Percentiles rank a stretch among this genome's conserved stretches.
phyloP scores from a whole-genome alignment of 1,140 invertebrate species.

The Meloidogyne chitwoodi region DNA sequence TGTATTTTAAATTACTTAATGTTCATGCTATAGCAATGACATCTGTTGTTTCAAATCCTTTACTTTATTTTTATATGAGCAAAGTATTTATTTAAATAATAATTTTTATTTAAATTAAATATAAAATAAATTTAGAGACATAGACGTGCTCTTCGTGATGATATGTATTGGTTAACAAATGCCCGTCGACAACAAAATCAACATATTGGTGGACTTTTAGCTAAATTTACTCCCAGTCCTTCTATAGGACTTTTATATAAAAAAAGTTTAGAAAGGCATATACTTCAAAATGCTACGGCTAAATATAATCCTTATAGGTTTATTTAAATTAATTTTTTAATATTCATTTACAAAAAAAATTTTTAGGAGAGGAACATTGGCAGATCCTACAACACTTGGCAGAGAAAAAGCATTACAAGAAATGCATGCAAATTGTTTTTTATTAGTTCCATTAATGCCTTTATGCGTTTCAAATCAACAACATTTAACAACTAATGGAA shows the following conservation, averaged over 20 bases:
- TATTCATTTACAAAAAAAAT: neutral
- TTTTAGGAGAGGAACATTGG: slow-evolving; percentile 53
- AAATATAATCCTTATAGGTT: slow-evolving; percentile 51
- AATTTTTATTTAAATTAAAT: neutral
- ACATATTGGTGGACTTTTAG: slow-evolving; percentile 41
- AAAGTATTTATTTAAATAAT: slow-evolving; percentile 31
- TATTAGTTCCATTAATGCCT: slow-evolving; percentile 58
- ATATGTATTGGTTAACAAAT: slow-evolving; percentile 59
- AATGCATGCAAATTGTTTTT: slow-evolving; percentile 57
- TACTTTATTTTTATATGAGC: slow-evolving; percentile 60
- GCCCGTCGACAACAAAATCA: slow-evolving; percentile 44
- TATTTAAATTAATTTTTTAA: neutral
- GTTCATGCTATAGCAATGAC: slow-evolving; percentile 59
- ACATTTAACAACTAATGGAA: slow-evolving; percentile 7
- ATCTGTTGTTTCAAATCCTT: slow-evolving; percentile 57
- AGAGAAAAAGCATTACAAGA: slow-evolving; percentile 51
- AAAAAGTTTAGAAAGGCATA: slow-evolving; percentile 53
- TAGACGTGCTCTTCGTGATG: slow-evolving; percentile 56
- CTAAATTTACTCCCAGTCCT: slow-evolving; percentile 54
- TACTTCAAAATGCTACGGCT: slow-evolving; percentile 25
- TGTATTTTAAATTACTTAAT: slow-evolving; percentile 59
- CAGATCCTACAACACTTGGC: slow-evolving; percentile 52
- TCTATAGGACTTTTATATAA: slow-evolving; percentile 56
- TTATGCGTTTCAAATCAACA: slow-evolving; percentile 40
- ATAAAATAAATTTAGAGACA: slow-evolving; percentile 44